Conservation (phyloP, 2,797 vertebrate genomes). For the Acanthurus tractus region DNA sequence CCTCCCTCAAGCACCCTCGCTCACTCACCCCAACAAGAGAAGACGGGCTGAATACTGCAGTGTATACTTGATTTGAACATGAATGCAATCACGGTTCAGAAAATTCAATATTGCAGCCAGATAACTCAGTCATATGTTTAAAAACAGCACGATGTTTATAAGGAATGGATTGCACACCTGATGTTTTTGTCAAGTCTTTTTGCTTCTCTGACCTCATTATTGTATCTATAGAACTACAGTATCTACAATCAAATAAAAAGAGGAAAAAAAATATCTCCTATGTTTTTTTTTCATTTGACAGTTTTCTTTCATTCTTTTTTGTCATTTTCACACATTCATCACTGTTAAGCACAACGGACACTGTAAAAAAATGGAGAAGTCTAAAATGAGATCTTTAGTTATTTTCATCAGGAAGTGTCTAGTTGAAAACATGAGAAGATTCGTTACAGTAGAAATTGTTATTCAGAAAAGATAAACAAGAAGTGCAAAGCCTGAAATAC, state of each 20-base stretch:
- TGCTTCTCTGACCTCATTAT: constrained; percentile 35
- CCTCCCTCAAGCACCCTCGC: constrained; percentile 4
- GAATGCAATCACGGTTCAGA: constrained; percentile 17
- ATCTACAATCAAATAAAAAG: constrained; percentile 65
- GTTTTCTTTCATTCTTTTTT: constrained; percentile 58
- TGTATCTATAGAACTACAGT: constrained; percentile 43
- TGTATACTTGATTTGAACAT: background rate
- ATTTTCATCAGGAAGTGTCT: constrained; percentile 44
- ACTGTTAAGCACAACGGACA: constrained; percentile 60
- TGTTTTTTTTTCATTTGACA: background rate
- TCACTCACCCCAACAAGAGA: background rate
- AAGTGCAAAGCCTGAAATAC: constrained; percentile 66
- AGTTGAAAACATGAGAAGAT: constrained; percentile 38
- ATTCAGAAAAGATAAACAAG: constrained; percentile 47
- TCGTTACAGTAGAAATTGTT: constrained; percentile 50
- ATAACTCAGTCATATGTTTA: constrained; percentile 10
- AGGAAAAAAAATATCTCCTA: constrained; percentile 24
- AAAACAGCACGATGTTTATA: constrained; percentile 23
- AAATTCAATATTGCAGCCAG: constrained; percentile 44
- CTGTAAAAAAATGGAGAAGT: constrained; percentile 24
- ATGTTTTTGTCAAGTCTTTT: constrained; percentile 22
- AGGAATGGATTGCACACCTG: constrained; percentile 38
- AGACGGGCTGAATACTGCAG: constrained; percentile 16
- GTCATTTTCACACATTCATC: constrained; percentile 68
- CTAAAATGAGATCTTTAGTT: constrained; percentile 45